Evolutionary conservation across 1,140 invertebrate species (phyloP), one percentile per base, ranked within the genome.

Genomic region (Littorina saxatilis): DNA sequence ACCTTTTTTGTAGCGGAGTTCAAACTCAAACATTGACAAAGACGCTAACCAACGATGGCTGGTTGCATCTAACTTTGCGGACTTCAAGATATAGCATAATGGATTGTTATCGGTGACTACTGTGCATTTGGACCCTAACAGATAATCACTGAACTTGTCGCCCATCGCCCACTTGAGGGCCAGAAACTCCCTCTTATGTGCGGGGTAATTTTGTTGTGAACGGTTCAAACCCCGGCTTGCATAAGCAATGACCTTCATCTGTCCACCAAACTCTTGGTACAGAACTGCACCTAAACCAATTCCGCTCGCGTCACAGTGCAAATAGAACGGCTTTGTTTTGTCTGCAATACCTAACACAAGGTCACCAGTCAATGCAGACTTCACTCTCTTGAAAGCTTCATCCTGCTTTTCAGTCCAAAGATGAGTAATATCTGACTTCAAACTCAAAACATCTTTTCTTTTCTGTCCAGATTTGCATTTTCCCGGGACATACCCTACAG

Each of bases 51-150:
- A 47, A 17, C 43, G 43, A 47, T 47, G 43, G 17, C 43, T 17
- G 17, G 43, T 47, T 17, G 43, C 43, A 47, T 47, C 43, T 5
- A 47, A 17, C 17, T 47, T 47, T 5, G 43, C 43, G 7, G 43
- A 9, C 17, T 5, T 9, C 43, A 47, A 47, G 43, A 47, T 17
- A 17, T 47, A 47, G 5, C 7, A 9, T 47, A 47, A n/a, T 0
- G 43, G 79, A 37, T 81, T 81, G 27, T 81, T 81, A 39, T 81
- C 79, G 1, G 82, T 82, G 17, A 43, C 13, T 47, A 5, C 55
- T 3, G n/a, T 23, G n/a, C 9, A 58, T 23, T 58, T 27, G 9
- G 55, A 7, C 55, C 55, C 55, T 4, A 15, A 58, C 9, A 58
- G 55, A 23, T 58, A 58, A 23, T 58, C 55, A 15, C n/a, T 58